Conservation (phyloP, 2,888 invertebrate genomes). For the Chrysina gloriosa region DNA sequence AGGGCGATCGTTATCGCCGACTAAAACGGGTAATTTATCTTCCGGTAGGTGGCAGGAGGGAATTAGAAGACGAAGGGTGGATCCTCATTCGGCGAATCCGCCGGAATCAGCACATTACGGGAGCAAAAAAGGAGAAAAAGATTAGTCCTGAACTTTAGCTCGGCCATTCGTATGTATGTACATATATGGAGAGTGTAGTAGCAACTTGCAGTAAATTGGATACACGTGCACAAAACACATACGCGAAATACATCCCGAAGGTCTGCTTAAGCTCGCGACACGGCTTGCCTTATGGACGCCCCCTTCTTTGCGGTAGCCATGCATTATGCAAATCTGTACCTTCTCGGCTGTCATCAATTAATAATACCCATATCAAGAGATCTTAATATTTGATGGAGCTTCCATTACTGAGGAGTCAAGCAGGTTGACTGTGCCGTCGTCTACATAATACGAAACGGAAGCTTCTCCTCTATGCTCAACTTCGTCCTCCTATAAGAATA, state of each 20-base stretch:
- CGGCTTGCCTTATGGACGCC: conserved; percentile 49
- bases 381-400: conserved; percentile 64
- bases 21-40: conserved; percentile 63
- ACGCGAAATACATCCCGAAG: conserved; percentile 49
- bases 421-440: conserved; percentile 20
- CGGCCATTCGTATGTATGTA: neutral
- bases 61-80: conserved; percentile 57
- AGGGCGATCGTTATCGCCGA: conserved; percentile 61
- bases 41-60: conserved; percentile 55
- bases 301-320: conserved; percentile 52
- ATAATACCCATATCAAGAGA: conserved; percentile 66
- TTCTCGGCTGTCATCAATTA: conserved; percentile 66
- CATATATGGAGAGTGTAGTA: neutral
- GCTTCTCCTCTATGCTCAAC: conserved; percentile 2
- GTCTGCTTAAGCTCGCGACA: conserved; percentile 55
- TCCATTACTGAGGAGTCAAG: conserved; percentile 58
- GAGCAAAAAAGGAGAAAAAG: conserved; percentile 52
- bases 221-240: conserved; percentile 45
- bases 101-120: conserved; percentile 60
- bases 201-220: neutral
- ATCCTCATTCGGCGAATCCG: conserved; percentile 51
- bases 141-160: conserved; percentile 51
- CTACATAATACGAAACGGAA: conserved; percentile 38
- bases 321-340: conserved; percentile 63
- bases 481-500: neutral